Conservation (phyloP, 2,797 vertebrate species). For the Gymnoscopelus braueri region DNA sequence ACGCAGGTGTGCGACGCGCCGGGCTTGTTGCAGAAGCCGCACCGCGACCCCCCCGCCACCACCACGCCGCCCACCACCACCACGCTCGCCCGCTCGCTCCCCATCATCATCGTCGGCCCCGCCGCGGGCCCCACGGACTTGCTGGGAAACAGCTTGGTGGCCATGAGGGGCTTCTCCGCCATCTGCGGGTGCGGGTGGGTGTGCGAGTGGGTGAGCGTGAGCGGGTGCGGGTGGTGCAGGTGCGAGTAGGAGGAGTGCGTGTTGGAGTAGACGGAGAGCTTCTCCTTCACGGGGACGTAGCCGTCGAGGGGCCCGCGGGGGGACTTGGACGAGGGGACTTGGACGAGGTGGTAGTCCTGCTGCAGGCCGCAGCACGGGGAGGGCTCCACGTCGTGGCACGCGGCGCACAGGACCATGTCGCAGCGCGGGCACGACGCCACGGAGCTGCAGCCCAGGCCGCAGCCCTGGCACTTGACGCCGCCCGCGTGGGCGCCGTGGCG, state of each 20-base stretch:
- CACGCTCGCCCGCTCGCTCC: constrained; percentile 67
- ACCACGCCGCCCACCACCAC: constrained; percentile 73
- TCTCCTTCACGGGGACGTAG: constrained; percentile 84
- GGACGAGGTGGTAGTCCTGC: constrained; percentile 77
- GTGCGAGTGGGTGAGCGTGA: constrained; percentile 77
- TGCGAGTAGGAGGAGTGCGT: constrained; percentile 75
- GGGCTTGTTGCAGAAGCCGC: constrained; percentile 95
- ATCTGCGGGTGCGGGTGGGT: constrained; percentile 79
- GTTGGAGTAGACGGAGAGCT: constrained; percentile 83
- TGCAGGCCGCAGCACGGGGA: constrained; percentile 83
- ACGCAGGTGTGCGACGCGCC: constrained; percentile 94
- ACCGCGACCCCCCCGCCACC: constrained; percentile 75
- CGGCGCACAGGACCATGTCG: constrained; percentile 88
- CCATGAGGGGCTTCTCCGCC: constrained; percentile 80
- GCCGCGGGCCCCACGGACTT: constrained; percentile 75
- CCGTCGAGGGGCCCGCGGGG: constrained; percentile 81
- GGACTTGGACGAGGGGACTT: constrained; percentile 56
- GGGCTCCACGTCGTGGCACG: constrained; percentile 82
- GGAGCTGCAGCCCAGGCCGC: constrained; percentile 84
- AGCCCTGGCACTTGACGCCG: constrained; percentile 89
- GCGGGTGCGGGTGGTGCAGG: constrained; percentile 76
- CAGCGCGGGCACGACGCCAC: constrained; percentile 87
- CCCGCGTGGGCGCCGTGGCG: constrained; percentile 75
- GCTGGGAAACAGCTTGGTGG: constrained; percentile 81
- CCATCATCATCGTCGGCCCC: constrained; percentile 57